phyloP scores from a whole-genome alignment of 2,888 invertebrate species.

The Ophioninae sp. region DNA sequence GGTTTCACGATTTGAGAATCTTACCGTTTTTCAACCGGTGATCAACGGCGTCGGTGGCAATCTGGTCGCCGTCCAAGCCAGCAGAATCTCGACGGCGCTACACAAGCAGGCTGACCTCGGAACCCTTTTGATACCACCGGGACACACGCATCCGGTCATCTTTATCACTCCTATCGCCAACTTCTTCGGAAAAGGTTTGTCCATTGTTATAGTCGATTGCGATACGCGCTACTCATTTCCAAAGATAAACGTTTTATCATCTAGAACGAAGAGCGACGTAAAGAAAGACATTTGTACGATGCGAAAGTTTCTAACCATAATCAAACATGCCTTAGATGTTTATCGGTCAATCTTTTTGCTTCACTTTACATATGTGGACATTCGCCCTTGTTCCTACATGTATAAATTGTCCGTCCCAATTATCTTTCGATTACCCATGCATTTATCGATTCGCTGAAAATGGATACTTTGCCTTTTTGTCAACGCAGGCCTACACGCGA shows the following conservation, averaged over 20 bases:
- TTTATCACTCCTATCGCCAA: conserved; percentile 84
- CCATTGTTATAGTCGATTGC: background rate
- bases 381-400: background rate
- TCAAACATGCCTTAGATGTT: too few relatives aligned
- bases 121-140: conserved; percentile 82
- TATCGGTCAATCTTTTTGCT: background rate
- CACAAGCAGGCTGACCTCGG: conserved; percentile 86
- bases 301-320: too few relatives aligned
- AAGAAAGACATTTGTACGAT: too few relatives aligned
- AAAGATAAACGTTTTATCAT: background rate
- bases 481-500: conserved; percentile 84
- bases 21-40: conserved; percentile 92
- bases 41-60: conserved; percentile 92
- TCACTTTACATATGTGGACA: background rate
- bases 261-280: background rate
- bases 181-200: conserved; percentile 84
- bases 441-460: background rate
- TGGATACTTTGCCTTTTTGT: conserved; percentile 46
- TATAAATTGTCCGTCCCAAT: background rate
- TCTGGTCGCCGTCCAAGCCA: conserved; percentile 89
- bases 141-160: conserved; percentile 82
- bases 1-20: conserved; percentile 85
- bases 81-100: conserved; percentile 88
- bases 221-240: background rate
- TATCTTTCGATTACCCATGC: background rate